Base-by-base conservation (phyloP, 1,140 invertebrate species). In the Heliothis subflexa region DNA sequence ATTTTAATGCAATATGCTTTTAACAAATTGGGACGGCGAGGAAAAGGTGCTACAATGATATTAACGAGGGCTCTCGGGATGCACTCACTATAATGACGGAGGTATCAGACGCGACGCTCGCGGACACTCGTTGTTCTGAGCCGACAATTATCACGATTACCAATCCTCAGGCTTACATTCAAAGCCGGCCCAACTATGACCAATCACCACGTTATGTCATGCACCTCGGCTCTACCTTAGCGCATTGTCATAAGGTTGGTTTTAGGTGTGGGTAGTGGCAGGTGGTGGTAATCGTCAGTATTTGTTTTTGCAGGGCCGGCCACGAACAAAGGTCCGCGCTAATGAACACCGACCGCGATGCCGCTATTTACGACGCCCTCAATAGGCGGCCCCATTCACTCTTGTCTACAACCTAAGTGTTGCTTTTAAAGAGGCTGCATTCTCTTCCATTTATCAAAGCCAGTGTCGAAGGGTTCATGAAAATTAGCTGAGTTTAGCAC, bases 281-380 rank as follows among this genome's bases (percentile, higher is more conserved):
- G 50, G 40, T 25, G 40, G 55, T 47, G 13, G 45, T 49, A 55
- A 64, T 25, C 52, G 62, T 45, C 16, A 66, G 16, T 77, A 77
- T 77, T 77, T 77, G 74, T 77, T 77, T 76, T 77, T 77, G 74
- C 62, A 74, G 54, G 74, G 74, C 47, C 50, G 74, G 62, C 49
- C 33, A 12, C 45, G 61, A 77, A 66, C 73, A 76, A 77, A 77
- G 61, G 74, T 64, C 61, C 74, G 50, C 54, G 74, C 74, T 77
- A 77, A 77, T 77, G 74, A 77, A 77, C 74, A 54, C 49, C 49
- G 33, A 18, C 74, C 61, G 74, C 50, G 74, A 25, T 45, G 52
- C 28, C 71, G 71, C 71, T 77, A 77, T 77, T 77, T 77, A 66
- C 74, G 55, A 68, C 61, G 74, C 74, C 62, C 61, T 77, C 74